Base-by-base conservation (phyloP, 2,888 invertebrate genomes). In the Apotomis turbidana region DNA sequence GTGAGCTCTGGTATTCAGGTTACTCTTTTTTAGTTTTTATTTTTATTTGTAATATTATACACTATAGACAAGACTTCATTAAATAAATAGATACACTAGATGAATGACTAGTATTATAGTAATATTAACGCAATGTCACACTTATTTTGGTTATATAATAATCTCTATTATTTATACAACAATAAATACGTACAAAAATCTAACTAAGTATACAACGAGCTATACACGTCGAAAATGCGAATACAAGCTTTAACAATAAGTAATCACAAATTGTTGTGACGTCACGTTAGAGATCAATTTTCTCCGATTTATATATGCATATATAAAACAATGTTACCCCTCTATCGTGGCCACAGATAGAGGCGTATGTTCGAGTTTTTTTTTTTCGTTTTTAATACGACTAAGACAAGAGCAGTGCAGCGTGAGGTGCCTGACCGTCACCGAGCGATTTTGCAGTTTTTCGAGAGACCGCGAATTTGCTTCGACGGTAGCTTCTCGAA, bases 51-150 rank as follows among this genome's bases (percentile, higher is more conserved):
- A 76, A 68, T 69, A 74, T 62, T 76, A 78, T 77, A 79, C 75
- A 75, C 76, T 83, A 82, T 76, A 74, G 74, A 81, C 70, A 81
- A 79, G 77, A 79, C 77, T 81, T 75, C 81, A 81, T 80, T 82
- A 83, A 86, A 72, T 72, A 72, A 87, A 90, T 90, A 90, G 89
- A 90, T 93, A 93, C 90, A 93, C 93, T 93, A 93, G 93, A 93
- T 90, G 87, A 90, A 89, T 93, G 93, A 93, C 93, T 93, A 93
- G 93, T 90, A 88, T 85, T 85, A 90, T 78, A 90, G 88, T 91
- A 90, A 88, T 83, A 80, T 82, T 83, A 84, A 88, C 83, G 83
- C 79, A 83, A 86, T 84, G 83, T 88, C 85, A 88, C 86, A 85
- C 85, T 81, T 85, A 81, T 81, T 84, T 83, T 80, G 80, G 77